Conservation (phyloP, 2,888 invertebrate genomes). For the Tachina grossa region DNA sequence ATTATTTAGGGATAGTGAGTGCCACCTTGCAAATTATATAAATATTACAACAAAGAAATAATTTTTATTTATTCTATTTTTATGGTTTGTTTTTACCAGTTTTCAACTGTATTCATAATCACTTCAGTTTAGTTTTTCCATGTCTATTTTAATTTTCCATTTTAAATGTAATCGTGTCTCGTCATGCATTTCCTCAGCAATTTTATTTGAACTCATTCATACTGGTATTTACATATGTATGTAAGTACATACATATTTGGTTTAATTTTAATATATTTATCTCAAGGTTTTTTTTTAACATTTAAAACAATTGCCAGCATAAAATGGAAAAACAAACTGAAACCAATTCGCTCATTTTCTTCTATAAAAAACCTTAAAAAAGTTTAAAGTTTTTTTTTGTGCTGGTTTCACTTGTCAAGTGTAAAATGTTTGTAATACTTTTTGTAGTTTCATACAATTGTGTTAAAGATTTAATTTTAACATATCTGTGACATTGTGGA, state of each 20-base stretch:
- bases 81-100: not conserved
- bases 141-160: conserved; percentile 20
- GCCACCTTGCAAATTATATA: no score
- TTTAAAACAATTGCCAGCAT: conserved; percentile 9
- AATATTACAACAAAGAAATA: no score
- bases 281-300: conserved; percentile 46
- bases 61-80: not conserved
- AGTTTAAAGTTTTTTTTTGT: not conserved
- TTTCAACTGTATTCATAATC: not conserved
- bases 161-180: conserved; percentile 18
- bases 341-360: conserved; percentile 22
- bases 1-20: no score
- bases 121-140: conserved; percentile 13
- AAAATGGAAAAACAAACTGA: conserved; percentile 8
- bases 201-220: conserved; percentile 1
- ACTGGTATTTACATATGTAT: not conserved
- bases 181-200: conserved; percentile 21
- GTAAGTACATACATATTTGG: not conserved
- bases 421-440: not conserved
- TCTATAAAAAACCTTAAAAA: not conserved
- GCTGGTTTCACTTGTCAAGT: conserved; percentile 18
- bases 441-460: not conserved
- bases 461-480: conserved; percentile 26
- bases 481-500: not conserved
- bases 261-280: conserved; percentile 42